Evolutionary conservation across 2,113 vertebrate genomes (phyloP), one percentile per base, ranked within the genome.

Genomic region (Psilopogon haemacephalus): DNA sequence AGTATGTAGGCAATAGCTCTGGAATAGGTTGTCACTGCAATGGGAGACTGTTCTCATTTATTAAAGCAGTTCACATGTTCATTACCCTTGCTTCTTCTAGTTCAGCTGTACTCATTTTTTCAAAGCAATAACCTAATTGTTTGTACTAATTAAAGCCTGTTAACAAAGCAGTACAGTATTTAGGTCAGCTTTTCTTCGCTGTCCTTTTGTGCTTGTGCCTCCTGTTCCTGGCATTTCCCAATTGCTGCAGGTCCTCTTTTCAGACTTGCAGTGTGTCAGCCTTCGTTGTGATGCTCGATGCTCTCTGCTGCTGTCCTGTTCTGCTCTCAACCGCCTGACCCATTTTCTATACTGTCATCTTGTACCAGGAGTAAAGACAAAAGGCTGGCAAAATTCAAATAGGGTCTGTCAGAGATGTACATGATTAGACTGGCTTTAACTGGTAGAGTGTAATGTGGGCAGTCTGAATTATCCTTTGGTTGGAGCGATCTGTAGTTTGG

Each of bases 121-220:
- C 76, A 60, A 84, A 84, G 92, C 90, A 84, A 75, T 93, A 96
- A 89, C 94, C 94, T 96, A 96, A 94, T 96, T 94, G 88, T 86
- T 63, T 68, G 54, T 88, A 82, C 90, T 95, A 94, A 96, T 96
- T 96, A 90, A 76, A 94, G 84, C 80, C 84, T 65, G 46, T 82
- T 5, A 84, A 65, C 58, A 71, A 84, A 89, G 88, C 85, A 70
- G 79, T 42, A 65, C 78, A 62, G 96, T 93, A 96, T 95, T 94
- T 84, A 81, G 94, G 92, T 95, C 96, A 94, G 88, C 84, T 94
- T 94, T 96, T 92, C 91, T 96, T 91, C 12, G 40, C 81, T 37
- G 77, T n/a, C 90, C 94, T 42, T 94, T 94, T 84, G 68, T 92
- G 88, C 73, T 82, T 38, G 42, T 79, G 84, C 55, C 84, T 84